Base-by-base conservation (phyloP, 2,888 invertebrate species). In the Resseliella maxima region DNA sequence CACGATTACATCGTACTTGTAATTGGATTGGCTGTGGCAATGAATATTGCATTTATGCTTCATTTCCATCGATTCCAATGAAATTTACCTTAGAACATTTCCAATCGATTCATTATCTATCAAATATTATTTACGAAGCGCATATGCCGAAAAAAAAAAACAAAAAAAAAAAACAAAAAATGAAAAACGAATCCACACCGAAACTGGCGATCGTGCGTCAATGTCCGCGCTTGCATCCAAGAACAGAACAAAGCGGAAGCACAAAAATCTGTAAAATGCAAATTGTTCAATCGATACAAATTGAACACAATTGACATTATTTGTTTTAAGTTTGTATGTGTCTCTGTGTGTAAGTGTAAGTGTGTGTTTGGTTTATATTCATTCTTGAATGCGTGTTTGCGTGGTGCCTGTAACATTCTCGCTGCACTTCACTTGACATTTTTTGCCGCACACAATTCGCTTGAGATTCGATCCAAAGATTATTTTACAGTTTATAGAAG, bases 401-500 rank as follows among this genome's bases (percentile, higher is more conserved):
- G 72, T 72, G 24, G 24, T 59, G 59, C 59, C 59, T 59, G n/a
- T 24, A 59, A 59, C 59, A 59, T 59, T 59, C 59, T 59, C 59
- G n/a, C 59, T 59, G 59, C 59, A 59, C 24, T 31, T 72, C 72
- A 72, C 35, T 72, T 72, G 27, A 72, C 72, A 31, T 35, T 72
- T 72, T 72, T 72, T 72, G 72, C 72, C 72, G 72, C 72, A 72
- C 72, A 72, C 72, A 72, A 72, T 72, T 31, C 72, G 72, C 72
- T 31, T 15, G 31, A 59, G 72, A 72, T 72, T 72, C 72, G 72
- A 72, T 72, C 31, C 31, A 0, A 12, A 38, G 41, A 83, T 83
- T 24, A 83, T 83, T 41, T 83, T 41, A 8, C 41, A 83, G n/a
- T 83, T 83, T 83, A 41, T 24, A 83, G 24, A 83, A 83, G 83